Evolutionary conservation across 2,113 vertebrate genomes (phyloP).

Genomic region (Ochotona princeps): DNA sequence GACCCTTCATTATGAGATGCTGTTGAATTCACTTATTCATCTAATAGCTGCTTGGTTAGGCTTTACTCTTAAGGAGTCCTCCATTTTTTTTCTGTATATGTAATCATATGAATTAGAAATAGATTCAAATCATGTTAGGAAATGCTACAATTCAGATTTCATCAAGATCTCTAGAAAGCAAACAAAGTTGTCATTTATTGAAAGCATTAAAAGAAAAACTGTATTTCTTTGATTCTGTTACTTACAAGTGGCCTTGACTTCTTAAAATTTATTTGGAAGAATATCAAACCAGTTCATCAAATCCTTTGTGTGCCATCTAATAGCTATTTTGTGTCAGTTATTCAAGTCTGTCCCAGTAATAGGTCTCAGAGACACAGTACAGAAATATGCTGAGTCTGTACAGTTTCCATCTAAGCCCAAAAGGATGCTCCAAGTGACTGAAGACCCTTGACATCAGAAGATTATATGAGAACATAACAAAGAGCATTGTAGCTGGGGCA

Average conservation of each 20-base stretch:
- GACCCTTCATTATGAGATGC: neutral
- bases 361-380: constrained; percentile 71
- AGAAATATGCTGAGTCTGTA: constrained; percentile 71
- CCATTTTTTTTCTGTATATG: neutral
- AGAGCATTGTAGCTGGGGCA: constrained; percentile 72
- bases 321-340: constrained; percentile 60
- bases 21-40: neutral
- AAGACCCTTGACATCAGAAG: constrained; percentile 79
- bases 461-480: constrained; percentile 77
- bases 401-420: constrained; percentile 59
- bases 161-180: neutral
- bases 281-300: constrained; percentile 51
- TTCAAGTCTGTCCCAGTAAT: constrained; percentile 28
- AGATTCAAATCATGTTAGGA: neutral
- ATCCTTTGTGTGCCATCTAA: constrained; percentile 40
- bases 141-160: neutral
- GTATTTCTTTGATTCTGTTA: constrained; percentile 62
- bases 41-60: neutral
- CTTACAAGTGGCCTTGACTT: constrained; percentile 24
- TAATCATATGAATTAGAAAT: neutral
- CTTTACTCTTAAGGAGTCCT: neutral
- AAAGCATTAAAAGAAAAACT: constrained; percentile 58
- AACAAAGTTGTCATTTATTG: neutral
- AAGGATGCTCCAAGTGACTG: constrained; percentile 73
- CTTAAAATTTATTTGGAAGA: neutral